Evolutionary conservation across 2,113 vertebrate genomes (phyloP).

Genomic region (Takifugu bimaculatus): DNA sequence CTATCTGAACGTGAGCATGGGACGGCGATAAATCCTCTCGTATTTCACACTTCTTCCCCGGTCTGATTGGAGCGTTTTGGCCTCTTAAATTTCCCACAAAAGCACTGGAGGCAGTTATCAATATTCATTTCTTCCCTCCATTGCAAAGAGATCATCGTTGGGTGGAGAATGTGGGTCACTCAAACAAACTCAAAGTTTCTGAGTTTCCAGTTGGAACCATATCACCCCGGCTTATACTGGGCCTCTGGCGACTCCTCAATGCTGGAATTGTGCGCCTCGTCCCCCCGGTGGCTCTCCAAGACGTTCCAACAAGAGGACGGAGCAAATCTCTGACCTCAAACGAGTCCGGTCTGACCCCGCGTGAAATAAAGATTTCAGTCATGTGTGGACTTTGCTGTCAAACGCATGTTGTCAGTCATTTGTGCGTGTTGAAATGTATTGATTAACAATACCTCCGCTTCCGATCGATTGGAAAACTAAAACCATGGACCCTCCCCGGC

Average conservation of each 20-base stretch:
- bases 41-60: slow-evolving; percentile 26
- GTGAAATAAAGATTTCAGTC: slow-evolving; percentile 48
- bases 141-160: slow-evolving; percentile 55
- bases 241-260: no score
- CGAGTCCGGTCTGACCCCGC: slow-evolving; percentile 3
- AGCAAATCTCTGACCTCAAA: neutral
- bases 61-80: slow-evolving; percentile 59
- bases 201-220: slow-evolving; percentile 56
- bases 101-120: slow-evolving; percentile 73
- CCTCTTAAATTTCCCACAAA: slow-evolving; percentile 65
- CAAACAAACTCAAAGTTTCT: slow-evolving; percentile 66
- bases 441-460: slow-evolving; percentile 54
- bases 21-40: slow-evolving; percentile 58
- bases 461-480: slow-evolving; percentile 52
- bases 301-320: no score
- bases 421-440: slow-evolving; percentile 38
- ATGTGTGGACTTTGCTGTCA: slow-evolving; percentile 40
- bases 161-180: slow-evolving; percentile 75
- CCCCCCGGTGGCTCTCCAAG: no score
- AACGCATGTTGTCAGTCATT: slow-evolving; percentile 29
- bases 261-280: no score
- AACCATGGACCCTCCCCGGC: slow-evolving; percentile 18
- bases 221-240: slow-evolving; percentile 2
- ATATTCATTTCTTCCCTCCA: slow-evolving; percentile 59
- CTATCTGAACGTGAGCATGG: slow-evolving; percentile 64